phyloP scores from a whole-genome alignment of 2,888 invertebrate species.

The Trichopria drosophilae region DNA sequence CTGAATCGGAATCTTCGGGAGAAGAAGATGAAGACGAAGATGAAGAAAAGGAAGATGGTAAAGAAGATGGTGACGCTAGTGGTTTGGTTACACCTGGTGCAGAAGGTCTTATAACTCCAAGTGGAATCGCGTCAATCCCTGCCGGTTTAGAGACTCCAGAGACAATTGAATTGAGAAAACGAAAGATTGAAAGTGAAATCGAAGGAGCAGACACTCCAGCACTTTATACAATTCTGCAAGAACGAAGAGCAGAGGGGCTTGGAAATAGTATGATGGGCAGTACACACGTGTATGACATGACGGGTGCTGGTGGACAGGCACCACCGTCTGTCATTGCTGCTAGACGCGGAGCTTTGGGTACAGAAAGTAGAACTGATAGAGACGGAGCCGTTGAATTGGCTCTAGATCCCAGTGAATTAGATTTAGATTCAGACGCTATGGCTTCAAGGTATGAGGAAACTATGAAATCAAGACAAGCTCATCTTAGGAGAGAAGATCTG shows the following conservation, averaged over 20 bases:
- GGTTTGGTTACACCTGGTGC: conserved; percentile 88
- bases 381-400: conserved; percentile 88
- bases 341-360: conserved; percentile 54
- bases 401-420: conserved; percentile 95
- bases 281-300: conserved; percentile 96
- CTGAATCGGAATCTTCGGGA: conserved; percentile 66
- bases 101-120: conserved; percentile 92
- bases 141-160: conserved; percentile 98
- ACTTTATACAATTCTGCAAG: conserved; percentile 92
- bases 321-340: conserved; percentile 62
- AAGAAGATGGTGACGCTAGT: conserved; percentile 69
- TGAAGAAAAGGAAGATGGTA: conserved; percentile 62
- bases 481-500: conserved; percentile 88
- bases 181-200: conserved; percentile 93
- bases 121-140: conserved; percentile 86
- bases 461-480: conserved; percentile 88
- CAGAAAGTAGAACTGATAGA: conserved; percentile 52
- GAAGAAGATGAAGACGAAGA: conserved; percentile 71
- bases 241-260: conserved; percentile 87
- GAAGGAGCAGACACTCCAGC: conserved; percentile 95
- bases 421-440: conserved; percentile 94
- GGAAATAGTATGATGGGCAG: conserved; percentile 97
- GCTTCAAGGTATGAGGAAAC: conserved; percentile 95
- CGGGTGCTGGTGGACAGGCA: conserved; percentile 66
- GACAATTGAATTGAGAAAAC: conserved; percentile 95